Evolutionary conservation across 2,888 invertebrate species (phyloP).

Genomic region (Punctoribates punctum): DNA sequence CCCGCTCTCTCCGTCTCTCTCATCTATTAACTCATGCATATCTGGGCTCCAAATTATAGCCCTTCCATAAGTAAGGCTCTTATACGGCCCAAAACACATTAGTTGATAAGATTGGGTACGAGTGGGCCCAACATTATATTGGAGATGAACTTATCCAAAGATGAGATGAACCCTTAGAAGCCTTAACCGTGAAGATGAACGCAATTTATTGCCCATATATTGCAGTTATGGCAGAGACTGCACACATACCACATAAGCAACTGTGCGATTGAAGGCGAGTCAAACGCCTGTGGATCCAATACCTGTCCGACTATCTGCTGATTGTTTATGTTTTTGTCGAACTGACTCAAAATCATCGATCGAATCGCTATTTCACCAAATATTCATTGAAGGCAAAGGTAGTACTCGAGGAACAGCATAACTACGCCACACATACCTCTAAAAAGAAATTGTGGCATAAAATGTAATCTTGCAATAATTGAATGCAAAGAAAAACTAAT

Average conservation of each 20-base stretch:
- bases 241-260: too few relatives aligned
- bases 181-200: conserved; percentile 14
- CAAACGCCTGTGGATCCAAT: too few relatives aligned
- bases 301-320: too few relatives aligned
- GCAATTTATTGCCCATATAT: too few relatives aligned
- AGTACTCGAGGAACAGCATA: too few relatives aligned
- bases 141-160: neutral
- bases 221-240: too few relatives aligned
- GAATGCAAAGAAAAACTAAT: conserved; percentile 12
- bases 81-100: conserved; percentile 30
- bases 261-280: too few relatives aligned
- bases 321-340: too few relatives aligned
- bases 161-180: neutral
- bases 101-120: conserved; percentile 5
- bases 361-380: too few relatives aligned
- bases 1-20: too few relatives aligned
- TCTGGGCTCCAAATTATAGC: conserved; percentile 32
- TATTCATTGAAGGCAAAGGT: neutral
- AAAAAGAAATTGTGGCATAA: neutral
- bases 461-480: conserved; percentile 11
- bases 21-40: conserved; percentile 29
- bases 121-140: neutral
- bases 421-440: too few relatives aligned
- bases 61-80: conserved; percentile 4
- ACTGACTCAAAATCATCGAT: too few relatives aligned